A percentile compares a stretch with the other conserved stretches of the same genome.
These are phyloP conservation scores for Perodicticus potto DNA, from an alignment of 2,797 vertebrate genomes.

Conservation along the genomic window DNA sequence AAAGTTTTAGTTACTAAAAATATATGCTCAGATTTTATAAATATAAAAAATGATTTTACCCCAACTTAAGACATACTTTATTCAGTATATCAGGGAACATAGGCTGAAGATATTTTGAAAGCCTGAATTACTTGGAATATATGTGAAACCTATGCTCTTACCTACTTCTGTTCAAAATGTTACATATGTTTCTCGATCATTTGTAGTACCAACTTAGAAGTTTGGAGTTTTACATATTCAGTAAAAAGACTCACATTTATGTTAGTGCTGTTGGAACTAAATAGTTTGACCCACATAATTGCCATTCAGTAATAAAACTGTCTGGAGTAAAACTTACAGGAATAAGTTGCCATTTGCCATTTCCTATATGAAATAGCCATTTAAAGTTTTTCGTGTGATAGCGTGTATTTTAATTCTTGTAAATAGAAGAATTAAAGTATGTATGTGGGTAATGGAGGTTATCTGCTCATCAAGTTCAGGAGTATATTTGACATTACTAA, in stretches of 20 bases:
- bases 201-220: constrained; percentile 14
- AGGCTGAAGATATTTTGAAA: constrained; percentile 62
- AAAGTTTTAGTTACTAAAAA: constrained; percentile 45
- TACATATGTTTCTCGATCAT: constrained; percentile 41
- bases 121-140: constrained; percentile 61
- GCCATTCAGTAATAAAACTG: constrained; percentile 34
- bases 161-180: constrained; percentile 52
- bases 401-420: constrained; percentile 58
- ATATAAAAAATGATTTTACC: constrained; percentile 28
- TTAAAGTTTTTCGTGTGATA: constrained; percentile 59
- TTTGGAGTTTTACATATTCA: constrained; percentile 66
- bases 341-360: constrained; percentile 54
- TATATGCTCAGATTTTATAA: constrained; percentile 33
- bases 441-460: constrained; percentile 2
- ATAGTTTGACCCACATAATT: constrained; percentile 58
- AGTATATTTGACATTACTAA: constrained; percentile 60
- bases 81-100: constrained; percentile 48
- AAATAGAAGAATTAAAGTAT: constrained; percentile 48
- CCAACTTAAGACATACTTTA: constrained; percentile 44
- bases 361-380: constrained; percentile 51
- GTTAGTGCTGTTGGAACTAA: constrained; percentile 50
- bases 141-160: constrained; percentile 52
- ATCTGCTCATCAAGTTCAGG: constrained; percentile 21
- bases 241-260: constrained; percentile 31
- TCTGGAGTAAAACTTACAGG: constrained; percentile 54